Conservation (phyloP, 2,113 vertebrate species). For the Casuarius casuarius region DNA sequence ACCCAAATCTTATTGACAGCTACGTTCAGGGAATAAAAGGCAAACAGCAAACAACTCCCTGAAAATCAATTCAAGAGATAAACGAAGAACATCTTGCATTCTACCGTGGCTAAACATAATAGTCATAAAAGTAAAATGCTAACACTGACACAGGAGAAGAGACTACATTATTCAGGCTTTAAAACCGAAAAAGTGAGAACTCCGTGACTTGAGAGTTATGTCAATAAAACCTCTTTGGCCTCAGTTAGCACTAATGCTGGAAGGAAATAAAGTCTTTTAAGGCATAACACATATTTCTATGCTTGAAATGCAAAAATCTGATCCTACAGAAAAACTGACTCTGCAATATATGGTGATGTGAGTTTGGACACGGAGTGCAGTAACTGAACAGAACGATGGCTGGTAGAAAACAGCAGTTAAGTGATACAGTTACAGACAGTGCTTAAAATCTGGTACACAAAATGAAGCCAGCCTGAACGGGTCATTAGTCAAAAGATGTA, state of each 20-base stretch:
- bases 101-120: background rate
- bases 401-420: background rate
- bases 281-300: background rate
- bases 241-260: background rate
- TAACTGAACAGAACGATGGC: background rate
- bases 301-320: background rate
- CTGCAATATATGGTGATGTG: background rate
- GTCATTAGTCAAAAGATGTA: background rate
- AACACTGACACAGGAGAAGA: background rate
- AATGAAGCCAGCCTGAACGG: background rate
- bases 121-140: constrained; percentile 20
- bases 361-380: background rate
- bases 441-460: background rate
- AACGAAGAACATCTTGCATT: background rate
- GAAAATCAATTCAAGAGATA: constrained; percentile 19
- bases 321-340: background rate
- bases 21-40: background rate
- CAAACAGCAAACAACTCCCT: background rate
- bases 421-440: background rate
- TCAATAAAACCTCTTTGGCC: background rate
- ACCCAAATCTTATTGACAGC: background rate
- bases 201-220: background rate
- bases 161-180: background rate
- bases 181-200: background rate
- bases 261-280: background rate